Base-by-base conservation (phyloP, 2,888 invertebrate genomes). In the Stegophylla sp. region DNA sequence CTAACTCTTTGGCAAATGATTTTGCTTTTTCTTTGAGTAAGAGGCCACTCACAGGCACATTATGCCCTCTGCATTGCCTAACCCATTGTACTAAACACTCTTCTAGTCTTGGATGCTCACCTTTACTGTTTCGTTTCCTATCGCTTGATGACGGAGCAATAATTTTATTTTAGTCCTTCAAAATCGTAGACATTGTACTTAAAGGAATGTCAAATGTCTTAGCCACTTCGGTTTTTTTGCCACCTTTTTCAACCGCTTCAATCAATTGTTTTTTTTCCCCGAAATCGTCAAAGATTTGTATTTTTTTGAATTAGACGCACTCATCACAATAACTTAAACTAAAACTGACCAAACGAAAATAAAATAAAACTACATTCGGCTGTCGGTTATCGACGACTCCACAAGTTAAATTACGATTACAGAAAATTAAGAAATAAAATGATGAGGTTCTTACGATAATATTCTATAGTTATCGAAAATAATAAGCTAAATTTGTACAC, bases 111-210 rank as follows among this genome's bases (percentile, higher is more conserved):
- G 61, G 75, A 82, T 69, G 74, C 56, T 82, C 76, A 75, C 77
- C 66, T 53, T 82, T 69, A 51, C 26, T 74, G 41, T 48, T 34
- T 23, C 28, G 67, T 59, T 79, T 51, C 66, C 53, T 48, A 34
- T 41, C 41, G 53, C 34, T 61, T 41, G 20, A 67, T 51, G 45
- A 26, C 15, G 43, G 12, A 56, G 15, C 20, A 23, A 76, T n/a
- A 28, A 73, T 69, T 48, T 76, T 77, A 63, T 82, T 77, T 73
- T 82, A 82, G 69, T 82, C 64, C 69, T 83, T 83, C 63, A 75
- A 74, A 48, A 83, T 83, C 66, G 83, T 83, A 63, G 82, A 75
- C 72, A 83, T 67, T 69, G 81, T 83, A 82, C 56, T 82, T 79
- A 79, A 48, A 76, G 84, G 82, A 45, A 81, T 59, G n/a, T 69